Percentiles rank a stretch among this genome's conserved stretches.
Conservation (phyloP, 2,797 vertebrate species). For the Champsocephalus esox region DNA sequence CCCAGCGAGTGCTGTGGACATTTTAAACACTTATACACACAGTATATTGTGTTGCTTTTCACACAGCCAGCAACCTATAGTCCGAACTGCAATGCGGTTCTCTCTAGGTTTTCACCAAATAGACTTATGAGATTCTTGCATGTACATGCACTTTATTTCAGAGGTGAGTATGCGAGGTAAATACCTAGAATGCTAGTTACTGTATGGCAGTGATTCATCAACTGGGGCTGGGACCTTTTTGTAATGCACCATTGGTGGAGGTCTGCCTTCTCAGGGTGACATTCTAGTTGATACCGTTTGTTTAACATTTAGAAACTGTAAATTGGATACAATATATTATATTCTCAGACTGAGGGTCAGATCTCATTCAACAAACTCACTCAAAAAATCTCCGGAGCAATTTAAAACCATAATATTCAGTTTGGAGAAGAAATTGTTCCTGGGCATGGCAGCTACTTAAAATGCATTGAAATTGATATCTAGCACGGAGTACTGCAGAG, state of each 20-base stretch:
- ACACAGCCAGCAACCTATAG: constrained; percentile 24
- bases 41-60: constrained; percentile 20
- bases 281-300: too few relatives aligned
- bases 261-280: too few relatives aligned
- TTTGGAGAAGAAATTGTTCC: constrained; percentile 10
- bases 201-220: neutral
- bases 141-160: constrained; percentile 21
- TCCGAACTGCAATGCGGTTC: constrained; percentile 31
- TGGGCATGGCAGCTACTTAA: neutral
- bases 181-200: neutral
- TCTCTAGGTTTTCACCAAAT: constrained; percentile 10
- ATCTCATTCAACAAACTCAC: neutral
- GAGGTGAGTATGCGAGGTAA: constrained; percentile 9
- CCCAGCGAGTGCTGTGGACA: neutral
- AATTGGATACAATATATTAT: neutral
- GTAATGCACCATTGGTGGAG: too few relatives aligned
- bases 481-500: neutral
- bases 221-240: too few relatives aligned
- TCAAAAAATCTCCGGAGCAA: neutral
- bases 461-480: constrained; percentile 22
- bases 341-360: constrained; percentile 2
- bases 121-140: constrained; percentile 25
- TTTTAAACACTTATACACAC: neutral
- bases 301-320: neutral
- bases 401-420: constrained; percentile 20